These are phyloP conservation scores for Fundulus diaphanus DNA, from an alignment of 2,797 vertebrate genomes.

Conservation along the genomic window DNA sequence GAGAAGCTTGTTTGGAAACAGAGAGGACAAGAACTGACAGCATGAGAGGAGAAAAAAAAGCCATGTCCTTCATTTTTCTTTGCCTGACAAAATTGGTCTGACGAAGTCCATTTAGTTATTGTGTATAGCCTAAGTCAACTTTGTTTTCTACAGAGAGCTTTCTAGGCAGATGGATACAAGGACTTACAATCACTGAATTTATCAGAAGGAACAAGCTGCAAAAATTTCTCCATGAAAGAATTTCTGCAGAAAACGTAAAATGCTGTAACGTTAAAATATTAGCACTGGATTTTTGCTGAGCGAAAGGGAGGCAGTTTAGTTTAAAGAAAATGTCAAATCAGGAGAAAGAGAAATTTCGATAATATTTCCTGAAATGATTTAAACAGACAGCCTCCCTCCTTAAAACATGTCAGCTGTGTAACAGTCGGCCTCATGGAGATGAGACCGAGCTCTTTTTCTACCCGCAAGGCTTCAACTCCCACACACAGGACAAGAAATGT, in stretches of 20 bases:
- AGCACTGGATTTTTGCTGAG: background rate
- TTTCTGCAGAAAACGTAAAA: conserved; percentile 11
- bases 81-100: conserved; percentile 52
- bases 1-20: conserved; percentile 46
- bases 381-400: conserved; percentile 5
- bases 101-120: conserved; percentile 52
- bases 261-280: background rate
- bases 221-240: background rate
- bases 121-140: background rate
- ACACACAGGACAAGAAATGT: conserved; percentile 48
- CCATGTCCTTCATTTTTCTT: conserved; percentile 40
- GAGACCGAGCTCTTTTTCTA: conserved; percentile 55
- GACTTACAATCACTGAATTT: background rate
- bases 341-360: background rate
- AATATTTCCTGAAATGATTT: conserved; percentile 1
- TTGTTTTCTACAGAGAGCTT: background rate
- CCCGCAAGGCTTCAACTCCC: conserved; percentile 45
- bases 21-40: conserved; percentile 53
- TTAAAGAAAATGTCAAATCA: background rate
- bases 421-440: conserved; percentile 3
- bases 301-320: too few species aligned
- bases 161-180: too few species aligned
- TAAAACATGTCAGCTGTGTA: conserved; percentile 38
- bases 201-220: background rate
- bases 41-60: conserved; percentile 17